Conservation (phyloP, 2,888 invertebrate species). For the Meghimatium bilineatum region DNA sequence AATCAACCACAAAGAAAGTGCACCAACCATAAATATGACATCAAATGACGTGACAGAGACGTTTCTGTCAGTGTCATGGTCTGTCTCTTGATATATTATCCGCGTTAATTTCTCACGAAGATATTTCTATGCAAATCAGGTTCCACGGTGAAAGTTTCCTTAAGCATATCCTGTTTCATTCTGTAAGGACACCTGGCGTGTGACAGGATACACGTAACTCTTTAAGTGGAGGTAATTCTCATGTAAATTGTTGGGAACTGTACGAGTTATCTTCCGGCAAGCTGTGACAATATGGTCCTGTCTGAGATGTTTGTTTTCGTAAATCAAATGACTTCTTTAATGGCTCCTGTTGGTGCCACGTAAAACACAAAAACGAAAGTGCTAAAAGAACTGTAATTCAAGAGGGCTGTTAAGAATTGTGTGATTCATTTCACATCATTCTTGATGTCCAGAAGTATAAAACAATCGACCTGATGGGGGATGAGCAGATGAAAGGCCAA, state of each 20-base stretch:
- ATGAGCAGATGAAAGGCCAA: too few relatives aligned
- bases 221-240: slow-evolving; percentile 25
- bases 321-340: neutral
- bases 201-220: neutral
- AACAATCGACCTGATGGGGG: too few relatives aligned
- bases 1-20: neutral
- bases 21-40: slow-evolving; percentile 22
- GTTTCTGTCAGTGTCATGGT: slow-evolving; percentile 26
- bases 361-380: neutral
- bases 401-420: neutral
- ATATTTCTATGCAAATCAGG: slow-evolving; percentile 21
- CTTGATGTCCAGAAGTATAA: too few relatives aligned
- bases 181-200: slow-evolving; percentile 5
- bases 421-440: too few relatives aligned
- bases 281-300: slow-evolving; percentile 29
- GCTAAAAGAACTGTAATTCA: neutral
- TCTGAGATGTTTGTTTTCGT: neutral
- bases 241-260: slow-evolving; percentile 26
- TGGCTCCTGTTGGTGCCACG: neutral
- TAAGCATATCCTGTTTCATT: slow-evolving; percentile 7
- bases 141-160: too few relatives aligned
- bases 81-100: slow-evolving; percentile 11
- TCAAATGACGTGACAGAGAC: neutral
- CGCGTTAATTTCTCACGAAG: neutral
- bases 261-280: slow-evolving; percentile 6